These are phyloP conservation scores for Ophioninae sp. DNA, from an alignment of 2,888 invertebrate species.

Conservation along the genomic window DNA sequence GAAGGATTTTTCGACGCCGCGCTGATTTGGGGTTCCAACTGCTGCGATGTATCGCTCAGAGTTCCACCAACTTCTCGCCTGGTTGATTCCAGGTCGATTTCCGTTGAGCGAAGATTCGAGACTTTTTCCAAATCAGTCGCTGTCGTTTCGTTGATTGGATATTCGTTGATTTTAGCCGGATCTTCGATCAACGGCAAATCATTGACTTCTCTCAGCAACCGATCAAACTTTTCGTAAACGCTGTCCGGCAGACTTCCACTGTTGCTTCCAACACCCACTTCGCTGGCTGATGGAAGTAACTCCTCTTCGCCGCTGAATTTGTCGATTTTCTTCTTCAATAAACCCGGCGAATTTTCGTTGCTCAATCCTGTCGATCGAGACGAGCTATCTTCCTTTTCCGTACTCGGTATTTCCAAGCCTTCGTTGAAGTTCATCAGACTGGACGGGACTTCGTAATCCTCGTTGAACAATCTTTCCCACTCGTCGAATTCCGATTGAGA, in stretches of 20 bases:
- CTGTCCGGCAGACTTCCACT: constrained; percentile 43
- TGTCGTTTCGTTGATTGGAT: constrained; percentile 29
- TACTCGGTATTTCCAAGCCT: constrained; percentile 16
- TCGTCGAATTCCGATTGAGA: constrained; percentile 60
- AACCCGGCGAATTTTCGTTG: constrained; percentile 22
- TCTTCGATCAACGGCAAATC: constrained; percentile 44
- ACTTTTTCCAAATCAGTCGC: not conserved
- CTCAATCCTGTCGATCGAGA: constrained; percentile 37
- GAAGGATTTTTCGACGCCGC: not conserved
- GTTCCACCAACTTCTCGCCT: not conserved
- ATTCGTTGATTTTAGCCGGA: constrained; percentile 24
- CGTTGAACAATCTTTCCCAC: constrained; percentile 55
- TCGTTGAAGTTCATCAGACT: constrained; percentile 33
- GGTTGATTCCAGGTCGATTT: not conserved
- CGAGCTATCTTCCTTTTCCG: constrained; percentile 47
- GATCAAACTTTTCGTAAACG: constrained; percentile 53
- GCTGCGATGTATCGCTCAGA: constrained; percentile 6
- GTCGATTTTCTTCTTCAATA: not conserved
- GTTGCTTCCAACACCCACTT: constrained; percentile 46
- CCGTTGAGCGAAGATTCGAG: not conserved
- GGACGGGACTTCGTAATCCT: constrained; percentile 31
- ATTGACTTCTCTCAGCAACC: constrained; percentile 49
- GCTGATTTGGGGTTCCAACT: constrained; percentile 9
- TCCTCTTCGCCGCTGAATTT: constrained; percentile 28
- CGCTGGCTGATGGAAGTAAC: constrained; percentile 37